These are phyloP conservation scores for Matsumurasca onukii DNA, from an alignment of 1,140 invertebrate species.

Conservation along the genomic window DNA sequence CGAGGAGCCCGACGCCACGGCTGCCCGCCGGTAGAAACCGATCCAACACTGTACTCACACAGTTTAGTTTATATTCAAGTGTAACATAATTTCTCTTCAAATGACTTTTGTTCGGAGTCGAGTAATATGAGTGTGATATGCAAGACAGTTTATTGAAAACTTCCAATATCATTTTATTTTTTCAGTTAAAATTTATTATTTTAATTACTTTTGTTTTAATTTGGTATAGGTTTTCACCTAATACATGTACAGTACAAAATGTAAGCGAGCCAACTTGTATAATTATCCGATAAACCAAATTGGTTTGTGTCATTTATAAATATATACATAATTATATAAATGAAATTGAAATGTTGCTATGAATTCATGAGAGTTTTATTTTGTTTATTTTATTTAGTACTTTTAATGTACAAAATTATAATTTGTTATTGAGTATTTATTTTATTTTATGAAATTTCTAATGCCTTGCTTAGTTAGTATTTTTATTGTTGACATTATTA, in stretches of 20 bases:
- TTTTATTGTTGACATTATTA: too few species aligned
- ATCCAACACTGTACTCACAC: background rate
- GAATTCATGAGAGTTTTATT: too few species aligned
- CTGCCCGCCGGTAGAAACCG: conserved; percentile 23
- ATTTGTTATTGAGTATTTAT: too few species aligned
- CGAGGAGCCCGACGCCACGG: background rate
- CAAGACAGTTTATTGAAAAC: conserved; percentile 20
- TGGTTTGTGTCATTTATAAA: conserved; percentile 24
- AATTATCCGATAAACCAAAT: conserved; percentile 10
- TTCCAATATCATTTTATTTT: conserved; percentile 16
- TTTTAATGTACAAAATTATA: too few species aligned
- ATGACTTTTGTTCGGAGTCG: conserved; percentile 2
- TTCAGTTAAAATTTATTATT: background rate
- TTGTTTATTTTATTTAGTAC: too few species aligned
- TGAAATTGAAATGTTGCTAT: too few species aligned
- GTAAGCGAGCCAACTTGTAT: conserved; percentile 14
- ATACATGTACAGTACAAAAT: conserved; percentile 26
- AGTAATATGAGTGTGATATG: background rate
- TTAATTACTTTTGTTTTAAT: conserved; percentile 9
- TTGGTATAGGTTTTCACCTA: conserved; percentile 8
- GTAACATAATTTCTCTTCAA: conserved; percentile 1
- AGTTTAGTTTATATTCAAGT: conserved; percentile 12
- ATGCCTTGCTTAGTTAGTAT: too few species aligned
- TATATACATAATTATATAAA: conserved; percentile 7
- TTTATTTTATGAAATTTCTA: too few species aligned